Conservation (phyloP, 2,888 invertebrate genomes). For the Caenorhabditis sp. region DNA sequence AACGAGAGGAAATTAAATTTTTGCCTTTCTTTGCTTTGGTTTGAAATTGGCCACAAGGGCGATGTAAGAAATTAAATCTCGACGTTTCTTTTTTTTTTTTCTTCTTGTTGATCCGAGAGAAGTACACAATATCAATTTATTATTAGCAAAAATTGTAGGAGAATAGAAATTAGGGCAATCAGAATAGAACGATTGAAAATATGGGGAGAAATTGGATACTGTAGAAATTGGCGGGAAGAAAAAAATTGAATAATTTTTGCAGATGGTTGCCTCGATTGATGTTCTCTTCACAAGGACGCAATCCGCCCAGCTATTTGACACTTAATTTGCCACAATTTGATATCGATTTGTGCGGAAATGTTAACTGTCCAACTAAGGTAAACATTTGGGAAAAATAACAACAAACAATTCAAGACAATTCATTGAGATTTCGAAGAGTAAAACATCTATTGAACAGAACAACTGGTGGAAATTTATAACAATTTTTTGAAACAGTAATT, state of each 20-base stretch:
- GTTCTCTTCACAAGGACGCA: slow-evolving; percentile 40
- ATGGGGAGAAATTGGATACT: not conserved
- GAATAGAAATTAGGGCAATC: not conserved
- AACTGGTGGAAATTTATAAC: too few species aligned
- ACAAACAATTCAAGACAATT: not conserved
- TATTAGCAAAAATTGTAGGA: not conserved
- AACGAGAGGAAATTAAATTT: slow-evolving; percentile 7
- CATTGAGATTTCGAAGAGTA: not conserved
- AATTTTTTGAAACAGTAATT: too few species aligned
- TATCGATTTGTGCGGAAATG: slow-evolving; percentile 41
- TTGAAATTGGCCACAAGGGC: not conserved
- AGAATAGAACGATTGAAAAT: not conserved
- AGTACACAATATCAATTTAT: not conserved
- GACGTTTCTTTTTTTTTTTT: not conserved
- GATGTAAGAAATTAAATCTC: not conserved
- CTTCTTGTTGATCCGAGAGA: too few species aligned
- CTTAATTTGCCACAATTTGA: slow-evolving; percentile 44
- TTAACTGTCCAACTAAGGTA: slow-evolving; percentile 46
- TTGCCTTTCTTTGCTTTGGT: not conserved
- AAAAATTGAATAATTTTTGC: slow-evolving; percentile 6
- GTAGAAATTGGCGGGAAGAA: not conserved
- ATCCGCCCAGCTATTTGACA: slow-evolving; percentile 31
- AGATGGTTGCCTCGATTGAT: slow-evolving; percentile 49
- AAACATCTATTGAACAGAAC: too few species aligned
- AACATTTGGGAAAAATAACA: not conserved